These are phyloP conservation scores for Lineus longissimus DNA, from an alignment of 1,140 invertebrate species.

Conservation along the genomic window DNA sequence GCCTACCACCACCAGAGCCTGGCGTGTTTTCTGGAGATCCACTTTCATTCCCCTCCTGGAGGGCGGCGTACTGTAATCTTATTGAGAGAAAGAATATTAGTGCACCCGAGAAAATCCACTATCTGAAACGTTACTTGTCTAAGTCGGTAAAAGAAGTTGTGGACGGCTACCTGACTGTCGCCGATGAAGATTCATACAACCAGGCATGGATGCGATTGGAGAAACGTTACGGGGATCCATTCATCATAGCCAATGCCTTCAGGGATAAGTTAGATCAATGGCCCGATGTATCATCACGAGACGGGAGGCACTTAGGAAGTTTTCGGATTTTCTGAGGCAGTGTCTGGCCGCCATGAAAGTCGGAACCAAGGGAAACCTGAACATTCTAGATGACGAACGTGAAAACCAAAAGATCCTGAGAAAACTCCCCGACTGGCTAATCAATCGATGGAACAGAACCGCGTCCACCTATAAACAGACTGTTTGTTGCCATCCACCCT, in stretches of 20 bases:
- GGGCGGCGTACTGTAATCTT: background rate
- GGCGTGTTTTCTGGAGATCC: conserved; percentile 23
- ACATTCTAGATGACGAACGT: too few species aligned
- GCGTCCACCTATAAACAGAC: too few species aligned
- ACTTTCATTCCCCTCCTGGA: conserved; percentile 14
- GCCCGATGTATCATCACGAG: conserved; percentile 7
- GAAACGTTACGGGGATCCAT: conserved; percentile 14
- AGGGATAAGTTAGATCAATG: conserved; percentile 14
- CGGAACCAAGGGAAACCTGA: too few species aligned
- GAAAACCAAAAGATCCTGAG: too few species aligned
- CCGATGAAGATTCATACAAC: conserved; percentile 8
- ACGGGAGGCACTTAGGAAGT: conserved; percentile 13
- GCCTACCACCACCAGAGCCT: conserved; percentile 25
- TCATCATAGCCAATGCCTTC: conserved; percentile 14
- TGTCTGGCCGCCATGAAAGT: background rate
- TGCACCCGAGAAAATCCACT: conserved; percentile 3
- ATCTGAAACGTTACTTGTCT: conserved; percentile 10
- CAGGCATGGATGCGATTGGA: conserved; percentile 8
- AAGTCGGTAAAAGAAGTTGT: conserved; percentile 8
- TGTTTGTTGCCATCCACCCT: too few species aligned
- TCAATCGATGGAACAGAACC: too few species aligned
- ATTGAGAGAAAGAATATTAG: background rate
- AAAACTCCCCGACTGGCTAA: too few species aligned
- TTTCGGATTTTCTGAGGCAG: conserved; percentile 21
- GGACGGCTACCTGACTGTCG: conserved; percentile 6